These are phyloP conservation scores for Heliconius congener DNA, from an alignment of 1,140 invertebrate species.

Conservation along the genomic window DNA sequence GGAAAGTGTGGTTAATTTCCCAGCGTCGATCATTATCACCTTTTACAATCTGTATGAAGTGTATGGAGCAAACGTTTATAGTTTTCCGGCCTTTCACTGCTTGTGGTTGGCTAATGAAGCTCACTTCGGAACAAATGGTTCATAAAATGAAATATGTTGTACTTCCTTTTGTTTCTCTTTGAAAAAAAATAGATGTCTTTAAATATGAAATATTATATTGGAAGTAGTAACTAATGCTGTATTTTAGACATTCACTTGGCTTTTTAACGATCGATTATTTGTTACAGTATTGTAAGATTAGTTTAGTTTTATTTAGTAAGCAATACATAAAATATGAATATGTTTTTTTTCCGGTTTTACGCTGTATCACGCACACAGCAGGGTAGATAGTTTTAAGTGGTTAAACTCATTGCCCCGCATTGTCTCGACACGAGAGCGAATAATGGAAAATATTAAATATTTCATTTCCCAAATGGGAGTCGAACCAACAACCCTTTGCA, in stretches of 20 bases:
- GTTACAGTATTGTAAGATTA: background rate
- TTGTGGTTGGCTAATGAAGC: constrained; percentile 10
- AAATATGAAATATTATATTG: background rate
- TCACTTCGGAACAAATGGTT: constrained; percentile 20
- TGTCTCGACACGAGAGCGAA: too few relatives aligned
- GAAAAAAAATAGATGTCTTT: background rate
- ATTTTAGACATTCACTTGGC: background rate
- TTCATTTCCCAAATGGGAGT: too few relatives aligned
- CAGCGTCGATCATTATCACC: constrained; percentile 53
- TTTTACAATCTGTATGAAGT: constrained; percentile 50
- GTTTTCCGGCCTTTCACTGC: constrained; percentile 63
- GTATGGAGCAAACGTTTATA: constrained; percentile 44
- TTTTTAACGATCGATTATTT: background rate
- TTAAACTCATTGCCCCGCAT: too few relatives aligned
- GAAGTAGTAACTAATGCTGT: background rate
- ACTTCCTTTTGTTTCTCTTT: background rate
- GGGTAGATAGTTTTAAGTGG: too few relatives aligned
- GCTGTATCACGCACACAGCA: too few relatives aligned
- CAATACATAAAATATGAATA: background rate
- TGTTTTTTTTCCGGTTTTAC: too few relatives aligned
- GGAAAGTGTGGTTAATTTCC: constrained; percentile 66
- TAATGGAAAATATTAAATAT: too few relatives aligned
- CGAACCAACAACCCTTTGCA: too few relatives aligned
- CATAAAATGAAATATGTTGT: constrained; percentile 2
- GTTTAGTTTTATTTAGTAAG: background rate